Conservation (phyloP, 2,888 invertebrate genomes). For the Malthinus seriepunctatus region DNA sequence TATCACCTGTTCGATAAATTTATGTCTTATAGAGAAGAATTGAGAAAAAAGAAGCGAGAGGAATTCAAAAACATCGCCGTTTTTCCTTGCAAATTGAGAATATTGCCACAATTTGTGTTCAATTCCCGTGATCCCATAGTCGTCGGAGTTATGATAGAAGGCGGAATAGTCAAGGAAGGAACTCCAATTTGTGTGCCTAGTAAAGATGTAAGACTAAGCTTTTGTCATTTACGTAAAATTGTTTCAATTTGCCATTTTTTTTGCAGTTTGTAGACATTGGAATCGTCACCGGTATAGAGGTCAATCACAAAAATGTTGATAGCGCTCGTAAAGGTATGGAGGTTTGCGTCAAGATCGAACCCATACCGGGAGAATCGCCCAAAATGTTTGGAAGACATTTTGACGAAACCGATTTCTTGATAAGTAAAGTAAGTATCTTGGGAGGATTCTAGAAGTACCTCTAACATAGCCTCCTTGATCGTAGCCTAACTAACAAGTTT, state of each 20-base stretch:
- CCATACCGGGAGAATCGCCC: constrained; percentile 96
- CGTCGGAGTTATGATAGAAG: constrained; percentile 93
- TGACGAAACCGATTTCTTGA: constrained; percentile 91
- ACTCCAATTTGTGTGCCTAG: constrained; percentile 97
- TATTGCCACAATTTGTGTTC: constrained; percentile 89
- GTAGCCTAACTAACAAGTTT: not conserved
- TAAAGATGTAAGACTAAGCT: constrained; percentile 74
- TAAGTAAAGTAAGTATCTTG: constrained; percentile 79
- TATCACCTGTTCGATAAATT: constrained; percentile 99
- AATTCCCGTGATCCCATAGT: constrained; percentile 99
- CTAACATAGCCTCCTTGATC: not conserved
- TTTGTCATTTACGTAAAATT: not conserved
- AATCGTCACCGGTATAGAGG: constrained; percentile 91
- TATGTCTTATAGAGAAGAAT: constrained; percentile 87
- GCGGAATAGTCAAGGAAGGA: constrained; percentile 92
- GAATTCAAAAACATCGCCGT: constrained; percentile 97
- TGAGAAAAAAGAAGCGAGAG: constrained; percentile 88
- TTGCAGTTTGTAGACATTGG: constrained; percentile 93
- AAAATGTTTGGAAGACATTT: constrained; percentile 99
- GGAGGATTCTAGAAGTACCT: not conserved
- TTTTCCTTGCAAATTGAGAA: constrained; percentile 93
- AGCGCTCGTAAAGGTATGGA: constrained; percentile 94
- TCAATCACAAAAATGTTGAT: constrained; percentile 94
- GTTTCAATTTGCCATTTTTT: constrained; percentile 21
- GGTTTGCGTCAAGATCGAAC: constrained; percentile 96